Conservation (phyloP, 2,113 vertebrate genomes). For the Rhadina sibilatrix region DNA sequence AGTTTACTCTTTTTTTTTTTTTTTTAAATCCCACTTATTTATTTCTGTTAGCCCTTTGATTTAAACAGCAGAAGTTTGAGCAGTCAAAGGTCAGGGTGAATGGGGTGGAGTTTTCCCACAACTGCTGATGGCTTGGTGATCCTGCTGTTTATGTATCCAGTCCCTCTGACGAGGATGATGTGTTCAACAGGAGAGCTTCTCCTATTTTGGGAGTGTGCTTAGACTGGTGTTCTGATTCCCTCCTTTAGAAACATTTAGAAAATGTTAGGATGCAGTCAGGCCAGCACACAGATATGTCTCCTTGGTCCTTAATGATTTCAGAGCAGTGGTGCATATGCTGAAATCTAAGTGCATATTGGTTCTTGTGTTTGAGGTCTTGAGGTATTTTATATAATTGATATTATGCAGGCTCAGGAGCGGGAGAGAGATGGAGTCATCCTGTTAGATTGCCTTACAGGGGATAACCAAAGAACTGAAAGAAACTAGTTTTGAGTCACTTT, state of each 20-base stretch:
- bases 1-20: background rate
- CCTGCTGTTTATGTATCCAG: constrained; percentile 1
- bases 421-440: background rate
- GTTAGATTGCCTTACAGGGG: background rate
- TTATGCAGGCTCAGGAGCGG: background rate
- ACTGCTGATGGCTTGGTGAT: constrained; percentile 7
- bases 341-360: background rate
- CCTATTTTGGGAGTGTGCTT: background rate
- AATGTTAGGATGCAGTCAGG: background rate
- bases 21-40: background rate
- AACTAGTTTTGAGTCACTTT: background rate
- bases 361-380: background rate
- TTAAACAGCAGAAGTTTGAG: constrained; percentile 35
- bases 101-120: constrained; percentile 63
- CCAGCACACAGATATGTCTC: background rate
- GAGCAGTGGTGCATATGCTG: background rate
- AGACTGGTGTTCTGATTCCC: background rate
- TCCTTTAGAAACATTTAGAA: background rate
- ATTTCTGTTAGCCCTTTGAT: constrained; percentile 53
- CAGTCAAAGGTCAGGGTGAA: constrained; percentile 16
- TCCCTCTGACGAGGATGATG: background rate
- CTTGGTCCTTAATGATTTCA: background rate
- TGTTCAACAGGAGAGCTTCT: constrained; percentile 21
- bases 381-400: background rate
- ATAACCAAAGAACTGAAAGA: background rate